Conservation (phyloP, 2,113 vertebrate genomes). For the Alces alces region DNA sequence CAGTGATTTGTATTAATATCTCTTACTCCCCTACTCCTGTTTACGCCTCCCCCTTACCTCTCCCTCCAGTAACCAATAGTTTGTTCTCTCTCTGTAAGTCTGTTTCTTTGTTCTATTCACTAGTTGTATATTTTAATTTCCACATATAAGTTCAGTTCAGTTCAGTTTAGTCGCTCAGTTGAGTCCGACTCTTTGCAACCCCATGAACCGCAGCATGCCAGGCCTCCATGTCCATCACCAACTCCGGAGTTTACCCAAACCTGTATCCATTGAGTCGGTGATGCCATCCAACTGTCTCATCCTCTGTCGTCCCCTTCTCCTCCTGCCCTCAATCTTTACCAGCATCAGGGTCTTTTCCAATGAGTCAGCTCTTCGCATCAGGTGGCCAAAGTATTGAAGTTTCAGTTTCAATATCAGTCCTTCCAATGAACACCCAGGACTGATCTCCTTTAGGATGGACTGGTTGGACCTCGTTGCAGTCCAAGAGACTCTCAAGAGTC, state of each 20-base stretch:
- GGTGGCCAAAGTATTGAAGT: not conserved
- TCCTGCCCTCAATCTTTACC: not conserved
- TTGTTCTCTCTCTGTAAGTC: not conserved
- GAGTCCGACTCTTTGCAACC: too few relatives aligned
- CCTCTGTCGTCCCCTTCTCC: not conserved
- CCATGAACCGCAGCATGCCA: not conserved
- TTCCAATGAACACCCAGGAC: not conserved
- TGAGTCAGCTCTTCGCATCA: not conserved
- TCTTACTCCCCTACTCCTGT: not conserved
- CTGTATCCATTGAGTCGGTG: accelerated
- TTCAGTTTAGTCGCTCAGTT: too few relatives aligned
- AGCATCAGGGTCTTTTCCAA: not conserved
- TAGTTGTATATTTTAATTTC: not conserved
- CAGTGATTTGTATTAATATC: not conserved
- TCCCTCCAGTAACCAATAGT: not conserved
- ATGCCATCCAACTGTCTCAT: not conserved
- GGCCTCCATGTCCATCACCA: not conserved
- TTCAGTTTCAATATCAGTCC: not conserved
- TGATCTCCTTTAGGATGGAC: not conserved
- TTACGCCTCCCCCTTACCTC: not conserved
- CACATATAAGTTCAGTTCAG: not conserved
- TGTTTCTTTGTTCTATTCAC: not conserved
- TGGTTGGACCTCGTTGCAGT: not conserved
- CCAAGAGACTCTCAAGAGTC: not conserved
- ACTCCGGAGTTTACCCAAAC: not conserved